Percentiles rank a stretch among this genome's conserved stretches.
These are phyloP conservation scores for Galeopterus variegatus DNA, from an alignment of 2,113 vertebrate genomes.

Conservation along the genomic window DNA sequence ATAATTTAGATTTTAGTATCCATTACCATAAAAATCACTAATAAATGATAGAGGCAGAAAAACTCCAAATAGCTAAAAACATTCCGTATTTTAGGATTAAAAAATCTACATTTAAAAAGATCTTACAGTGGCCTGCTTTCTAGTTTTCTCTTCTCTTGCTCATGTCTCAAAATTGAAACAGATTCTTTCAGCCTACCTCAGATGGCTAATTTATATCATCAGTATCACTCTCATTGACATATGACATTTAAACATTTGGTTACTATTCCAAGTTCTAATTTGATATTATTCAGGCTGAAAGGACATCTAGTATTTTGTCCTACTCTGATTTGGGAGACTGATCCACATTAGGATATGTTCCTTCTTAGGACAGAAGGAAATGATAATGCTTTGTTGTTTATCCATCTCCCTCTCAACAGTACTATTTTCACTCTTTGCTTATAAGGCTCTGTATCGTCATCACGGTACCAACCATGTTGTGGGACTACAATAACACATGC, in stretches of 20 bases:
- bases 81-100: neutral
- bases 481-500: slow-evolving; percentile 16
- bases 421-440: neutral
- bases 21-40: neutral
- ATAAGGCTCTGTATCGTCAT: neutral
- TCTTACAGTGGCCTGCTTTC: neutral
- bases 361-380: neutral
- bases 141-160: slow-evolving; percentile 36
- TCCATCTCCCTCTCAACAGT: neutral
- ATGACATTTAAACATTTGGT: neutral
- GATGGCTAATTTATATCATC: neutral
- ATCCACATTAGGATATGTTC: neutral
- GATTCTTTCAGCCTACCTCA: neutral
- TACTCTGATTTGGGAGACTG: neutral
- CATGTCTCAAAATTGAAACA: neutral
- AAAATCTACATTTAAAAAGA: neutral
- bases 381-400: neutral
- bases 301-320: neutral
- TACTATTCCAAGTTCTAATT: neutral
- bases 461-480: neutral
- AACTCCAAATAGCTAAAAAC: neutral
- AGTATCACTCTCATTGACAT: neutral
- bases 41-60: neutral
- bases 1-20: neutral
- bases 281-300: neutral